Base-by-base conservation (phyloP, 2,888 invertebrate genomes). In the Alloscopus bannaensis region DNA sequence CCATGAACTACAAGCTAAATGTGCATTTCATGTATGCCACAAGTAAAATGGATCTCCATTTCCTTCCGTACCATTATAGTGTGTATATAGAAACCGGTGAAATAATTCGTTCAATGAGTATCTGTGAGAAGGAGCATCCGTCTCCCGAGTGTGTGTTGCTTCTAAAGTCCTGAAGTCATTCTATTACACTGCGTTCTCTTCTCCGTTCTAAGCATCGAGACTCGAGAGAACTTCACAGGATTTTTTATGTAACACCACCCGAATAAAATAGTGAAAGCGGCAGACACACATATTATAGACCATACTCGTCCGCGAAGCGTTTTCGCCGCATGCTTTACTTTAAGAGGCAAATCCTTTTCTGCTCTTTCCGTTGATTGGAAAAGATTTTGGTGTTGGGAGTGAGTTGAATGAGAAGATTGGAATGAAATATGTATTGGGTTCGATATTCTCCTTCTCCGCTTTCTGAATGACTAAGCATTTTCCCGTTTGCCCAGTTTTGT, bases 361-460 rank as follows among this genome's bases (percentile, higher is more conserved):
- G 50, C 60, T 50, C 29, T 28, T 50, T 11, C 4, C 52, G 52
- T 24, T 68, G 66, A 65, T 65, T 65, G 50, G 50, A 50, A 65
- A 65, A 65, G 66, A 52, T 31, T 52, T 36, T 31, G 22, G 26
- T 42, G 50, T 52, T 29, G 24, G 4, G 57, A 13, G 29, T 13
- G 26, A 57, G 57, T 26, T 4, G 20, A 57, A 57, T 18, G 28
- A 52, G 52, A 20, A 52, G 2, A 59, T 24, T 28, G 31, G 59
- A 18, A 31, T 29, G 29, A 57, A 57, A 18, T 29, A 18, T 59
- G 59, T 29, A 59, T n/a, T n/a, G n/a, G n/a, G n/a, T n/a, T n/a
- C n/a, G n/a, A n/a, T 52, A 24, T 22, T 18, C 22, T 18, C 50
- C 4, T 47, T 47, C 18, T 47, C 36, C 36, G 36, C 36, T n/a